Evolutionary conservation across 2,113 vertebrate species (phyloP), one percentile per base, ranked within the genome.

Genomic region (Sakesphorus luctuosus): DNA sequence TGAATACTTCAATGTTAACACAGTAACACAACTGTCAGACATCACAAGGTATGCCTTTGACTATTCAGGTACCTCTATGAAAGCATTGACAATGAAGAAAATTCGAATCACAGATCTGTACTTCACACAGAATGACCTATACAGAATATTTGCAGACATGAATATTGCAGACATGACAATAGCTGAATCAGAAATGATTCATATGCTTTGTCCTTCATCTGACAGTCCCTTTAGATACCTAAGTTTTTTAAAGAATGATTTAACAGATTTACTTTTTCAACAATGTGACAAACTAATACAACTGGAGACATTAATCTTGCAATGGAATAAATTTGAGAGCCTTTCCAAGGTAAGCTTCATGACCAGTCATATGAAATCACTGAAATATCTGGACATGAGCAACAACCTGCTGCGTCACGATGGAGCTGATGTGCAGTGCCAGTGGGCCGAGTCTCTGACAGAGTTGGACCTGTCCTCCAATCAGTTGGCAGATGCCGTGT

Each of bases 151-250:
- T 71, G 98, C 98, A 74, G 92, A 98, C 62, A 97, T 99, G 96
- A 98, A 98, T 38, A 97, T 98, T 40, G 75, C 67, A 72, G 96
- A 83, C 13, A 28, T 99, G 26, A 97, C 98, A 5, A 58, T 99
- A 53, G 40, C 72, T 24, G 97, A 98, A 59, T 33, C 98, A 2
- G 90, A 94, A 16, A 95, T 99, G 13, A 62, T 99, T 33, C 98
- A 99, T 80, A 98, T 99, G 98, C 94, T 98, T 36, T 99, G 99
- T 84, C 99, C 99, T n/a, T 66, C 35, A 0, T 66, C 50, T 11
- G 35, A 58, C 9, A 99, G 98, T 92, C 81, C 47, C 11, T 97
- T 99, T 55, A 81, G 79, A 21, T 72, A 98, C 56, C 62, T 99
- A 85, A 97, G 98, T 83, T 98, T 99, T 94, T 98, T 98, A 2